These are phyloP conservation scores for Polyergus mexicanus DNA, from an alignment of 1,140 invertebrate species.

Conservation along the genomic window DNA sequence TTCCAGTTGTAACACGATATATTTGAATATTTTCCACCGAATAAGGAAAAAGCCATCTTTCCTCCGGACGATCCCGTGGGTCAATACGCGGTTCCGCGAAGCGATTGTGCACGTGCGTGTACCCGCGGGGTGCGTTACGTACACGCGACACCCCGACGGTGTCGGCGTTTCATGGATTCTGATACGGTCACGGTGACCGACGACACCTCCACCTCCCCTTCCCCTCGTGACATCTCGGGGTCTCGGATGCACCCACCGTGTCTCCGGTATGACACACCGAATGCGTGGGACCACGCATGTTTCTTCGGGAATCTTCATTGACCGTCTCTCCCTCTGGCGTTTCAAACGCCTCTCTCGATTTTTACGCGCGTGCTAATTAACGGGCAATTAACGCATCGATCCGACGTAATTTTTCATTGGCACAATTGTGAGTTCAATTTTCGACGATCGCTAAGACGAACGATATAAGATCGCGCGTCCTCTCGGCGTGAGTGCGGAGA, in stretches of 20 bases:
- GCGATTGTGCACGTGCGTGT: constrained; percentile 25
- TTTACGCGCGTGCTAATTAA: not conserved
- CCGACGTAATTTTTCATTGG: not conserved
- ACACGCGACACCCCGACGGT: constrained; percentile 69
- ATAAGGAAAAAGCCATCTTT: not conserved
- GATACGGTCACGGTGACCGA: constrained; percentile 83
- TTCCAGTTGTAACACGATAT: not conserved
- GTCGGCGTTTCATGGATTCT: constrained; percentile 81
- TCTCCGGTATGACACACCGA: constrained; percentile 79
- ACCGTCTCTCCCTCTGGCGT: constrained; percentile 35
- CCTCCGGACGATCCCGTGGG: not conserved
- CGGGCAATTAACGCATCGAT: no score
- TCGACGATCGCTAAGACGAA: not conserved
- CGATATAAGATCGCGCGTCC: not conserved
- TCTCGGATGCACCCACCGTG: constrained; percentile 82
- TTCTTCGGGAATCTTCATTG: constrained; percentile 67
- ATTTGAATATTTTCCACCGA: not conserved
- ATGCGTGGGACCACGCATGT: constrained; percentile 65
- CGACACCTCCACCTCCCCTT: constrained; percentile 64
- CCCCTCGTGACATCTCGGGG: constrained; percentile 78
- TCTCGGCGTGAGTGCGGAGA: no score
- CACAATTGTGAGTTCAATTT: not conserved
- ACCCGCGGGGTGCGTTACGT: constrained; percentile 35
- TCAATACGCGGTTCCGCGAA: constrained; percentile 4
- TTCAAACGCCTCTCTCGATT: not conserved